A percentile compares a stretch with the other conserved stretches of the same genome.
phyloP scores from a whole-genome alignment of 2,888 invertebrate species.

The Himalopsyche anomala region DNA sequence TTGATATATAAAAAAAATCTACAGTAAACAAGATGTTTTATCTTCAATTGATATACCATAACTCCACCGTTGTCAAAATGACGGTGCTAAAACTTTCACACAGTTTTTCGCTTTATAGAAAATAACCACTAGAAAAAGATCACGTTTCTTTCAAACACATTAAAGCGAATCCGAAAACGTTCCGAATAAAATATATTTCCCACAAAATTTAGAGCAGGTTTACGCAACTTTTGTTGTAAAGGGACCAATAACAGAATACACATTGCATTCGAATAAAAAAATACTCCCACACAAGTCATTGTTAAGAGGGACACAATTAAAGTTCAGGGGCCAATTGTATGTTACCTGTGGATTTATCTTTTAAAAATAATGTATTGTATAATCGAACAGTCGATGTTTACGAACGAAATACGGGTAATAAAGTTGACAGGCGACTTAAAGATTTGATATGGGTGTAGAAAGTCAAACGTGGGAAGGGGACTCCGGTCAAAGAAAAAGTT shows the following conservation, averaged over 20 bases:
- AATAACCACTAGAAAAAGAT: too few species aligned
- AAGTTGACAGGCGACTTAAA: background rate
- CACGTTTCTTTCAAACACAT: too few species aligned
- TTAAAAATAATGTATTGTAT: background rate
- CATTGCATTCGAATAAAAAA: slow-evolving; percentile 3
- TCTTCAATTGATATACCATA: too few species aligned
- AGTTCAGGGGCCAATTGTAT: slow-evolving; percentile 31
- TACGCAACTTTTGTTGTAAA: background rate
- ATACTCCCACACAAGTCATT: background rate
- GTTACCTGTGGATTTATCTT: slow-evolving; percentile 13
- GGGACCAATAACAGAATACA: background rate
- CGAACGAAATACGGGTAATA: background rate
- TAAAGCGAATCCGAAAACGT: background rate
- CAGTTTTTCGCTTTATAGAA: too few species aligned
- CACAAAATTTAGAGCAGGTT: slow-evolving; percentile 19
- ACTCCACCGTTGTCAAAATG: too few species aligned
- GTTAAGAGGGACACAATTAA: background rate
- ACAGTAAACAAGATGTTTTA: too few species aligned
- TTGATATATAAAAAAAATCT: too few species aligned
- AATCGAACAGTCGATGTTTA: background rate
- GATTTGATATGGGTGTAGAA: background rate
- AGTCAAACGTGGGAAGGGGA: slow-evolving; percentile 6
- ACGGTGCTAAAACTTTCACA: too few species aligned
- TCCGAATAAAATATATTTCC: slow-evolving; percentile 11
- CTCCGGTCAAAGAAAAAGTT: background rate